A percentile compares a stretch with the other conserved stretches of the same genome.
Evolutionary conservation across 2,888 invertebrate genomes (phyloP).

Genomic region (Unio pictorum): DNA sequence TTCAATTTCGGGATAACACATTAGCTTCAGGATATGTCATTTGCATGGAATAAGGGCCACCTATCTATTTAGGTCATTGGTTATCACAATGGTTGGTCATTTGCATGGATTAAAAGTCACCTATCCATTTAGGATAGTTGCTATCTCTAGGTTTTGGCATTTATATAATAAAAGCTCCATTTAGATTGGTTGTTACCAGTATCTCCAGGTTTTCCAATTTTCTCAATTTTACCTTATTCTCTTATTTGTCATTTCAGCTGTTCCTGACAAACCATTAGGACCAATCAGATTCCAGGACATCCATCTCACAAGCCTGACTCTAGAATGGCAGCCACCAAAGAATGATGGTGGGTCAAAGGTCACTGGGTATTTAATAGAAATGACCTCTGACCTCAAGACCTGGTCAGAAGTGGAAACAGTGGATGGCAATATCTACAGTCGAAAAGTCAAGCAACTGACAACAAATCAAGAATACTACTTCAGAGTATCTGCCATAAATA

Average conservation of each 20-base stretch:
- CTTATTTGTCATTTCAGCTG: slow-evolving; percentile 34
- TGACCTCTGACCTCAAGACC: slow-evolving; percentile 79
- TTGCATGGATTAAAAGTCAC: too few relatives aligned
- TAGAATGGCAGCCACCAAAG: slow-evolving; percentile 71
- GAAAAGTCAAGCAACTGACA: slow-evolving; percentile 57
- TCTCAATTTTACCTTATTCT: background rate
- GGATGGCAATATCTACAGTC: slow-evolving; percentile 75
- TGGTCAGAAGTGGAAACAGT: slow-evolving; percentile 95
- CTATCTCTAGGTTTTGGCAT: too few relatives aligned
- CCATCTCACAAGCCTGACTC: slow-evolving; percentile 49
- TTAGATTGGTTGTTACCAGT: too few relatives aligned
- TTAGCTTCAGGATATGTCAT: too few relatives aligned
- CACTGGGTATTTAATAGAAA: slow-evolving; percentile 66
- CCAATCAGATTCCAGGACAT: slow-evolving; percentile 57
- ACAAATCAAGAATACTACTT: slow-evolving; percentile 65
- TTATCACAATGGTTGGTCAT: too few relatives aligned
- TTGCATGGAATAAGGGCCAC: too few relatives aligned
- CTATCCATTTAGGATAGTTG: too few relatives aligned
- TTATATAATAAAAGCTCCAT: too few relatives aligned
- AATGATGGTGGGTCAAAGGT: slow-evolving; percentile 69
- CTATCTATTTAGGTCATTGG: too few relatives aligned
- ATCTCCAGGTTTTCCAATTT: too few relatives aligned
- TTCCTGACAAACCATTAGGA: slow-evolving; percentile 61
- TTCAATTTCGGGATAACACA: too few relatives aligned
- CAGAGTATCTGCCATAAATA: slow-evolving; percentile 69